Conservation (phyloP, 35 echinoderm and acorn worm species). For the Stichopus chloronotus region DNA sequence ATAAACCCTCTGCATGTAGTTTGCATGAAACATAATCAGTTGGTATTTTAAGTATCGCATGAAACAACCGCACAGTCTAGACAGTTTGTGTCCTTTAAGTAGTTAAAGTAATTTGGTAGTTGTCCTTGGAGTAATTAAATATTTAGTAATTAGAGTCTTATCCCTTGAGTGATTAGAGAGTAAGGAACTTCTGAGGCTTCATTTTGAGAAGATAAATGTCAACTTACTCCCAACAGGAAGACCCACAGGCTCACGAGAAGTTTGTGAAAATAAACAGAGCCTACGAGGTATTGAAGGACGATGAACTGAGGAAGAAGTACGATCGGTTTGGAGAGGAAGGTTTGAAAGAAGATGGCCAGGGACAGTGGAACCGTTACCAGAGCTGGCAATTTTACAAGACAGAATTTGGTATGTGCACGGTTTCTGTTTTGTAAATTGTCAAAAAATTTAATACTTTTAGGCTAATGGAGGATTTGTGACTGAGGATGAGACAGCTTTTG, state of each 20-base stretch:
- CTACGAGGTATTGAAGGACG: slow-evolving; percentile 97
- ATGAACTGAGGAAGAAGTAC: slow-evolving; percentile 91
- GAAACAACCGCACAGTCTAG: too few species aligned
- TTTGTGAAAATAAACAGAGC: slow-evolving; percentile 93
- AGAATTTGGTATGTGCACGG: slow-evolving; percentile 85
- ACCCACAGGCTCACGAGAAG: slow-evolving; percentile 91
- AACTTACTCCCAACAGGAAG: slow-evolving; percentile 54
- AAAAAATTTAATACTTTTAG: neutral
- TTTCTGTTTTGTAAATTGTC: neutral
- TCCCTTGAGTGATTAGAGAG: too few species aligned
- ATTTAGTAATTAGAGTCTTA: too few species aligned
- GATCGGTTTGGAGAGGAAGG: slow-evolving; percentile 96
- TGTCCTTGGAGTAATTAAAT: too few species aligned
- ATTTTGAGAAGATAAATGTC: too few species aligned
- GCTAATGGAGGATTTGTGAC: neutral
- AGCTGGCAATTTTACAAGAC: slow-evolving; percentile 99
- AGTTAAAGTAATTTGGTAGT: too few species aligned
- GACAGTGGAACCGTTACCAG: slow-evolving; percentile 83
- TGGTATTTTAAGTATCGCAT: too few species aligned
- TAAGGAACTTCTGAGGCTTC: too few species aligned
- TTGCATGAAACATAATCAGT: too few species aligned
- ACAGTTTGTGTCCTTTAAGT: too few species aligned
- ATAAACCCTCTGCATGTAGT: too few species aligned
- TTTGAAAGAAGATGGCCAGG: slow-evolving; percentile 82
- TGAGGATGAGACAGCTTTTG: neutral